phyloP scores from a whole-genome alignment of 2,888 invertebrate species.

The Nudaria mundana region DNA sequence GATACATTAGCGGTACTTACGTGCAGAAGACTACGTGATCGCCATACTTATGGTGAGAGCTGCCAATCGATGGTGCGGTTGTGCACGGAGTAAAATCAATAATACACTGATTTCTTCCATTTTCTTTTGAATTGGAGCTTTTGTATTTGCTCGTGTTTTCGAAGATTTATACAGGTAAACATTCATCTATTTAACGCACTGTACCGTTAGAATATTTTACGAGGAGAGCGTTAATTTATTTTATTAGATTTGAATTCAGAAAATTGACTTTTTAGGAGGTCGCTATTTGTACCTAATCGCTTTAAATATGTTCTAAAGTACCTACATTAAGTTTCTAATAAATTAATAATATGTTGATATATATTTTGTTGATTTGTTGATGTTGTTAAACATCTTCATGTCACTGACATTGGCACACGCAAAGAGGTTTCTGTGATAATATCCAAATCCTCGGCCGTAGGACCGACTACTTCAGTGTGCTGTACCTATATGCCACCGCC shows the following conservation, averaged over 20 bases:
- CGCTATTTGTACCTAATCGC: no score
- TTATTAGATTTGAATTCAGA: background rate
- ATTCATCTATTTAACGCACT: background rate
- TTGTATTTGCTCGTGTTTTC: background rate
- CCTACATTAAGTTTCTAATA: no score
- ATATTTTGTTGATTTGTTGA: no score
- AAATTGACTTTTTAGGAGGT: background rate
- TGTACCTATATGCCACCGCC: no score
- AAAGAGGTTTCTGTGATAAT: no score
- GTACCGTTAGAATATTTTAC: background rate
- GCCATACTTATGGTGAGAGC: constrained; percentile 9
- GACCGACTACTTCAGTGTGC: no score
- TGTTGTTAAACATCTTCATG: no score
- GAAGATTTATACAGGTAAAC: background rate
- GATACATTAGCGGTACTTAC: constrained; percentile 55
- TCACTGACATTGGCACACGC: no score
- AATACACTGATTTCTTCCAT: constrained; percentile 3
- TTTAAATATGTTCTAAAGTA: no score
- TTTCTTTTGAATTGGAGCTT: no score
- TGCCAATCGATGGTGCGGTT: constrained; percentile 6
- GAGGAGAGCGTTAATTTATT: background rate
- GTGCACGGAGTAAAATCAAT: constrained; percentile 5
- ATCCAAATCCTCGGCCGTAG: no score
- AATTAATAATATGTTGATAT: no score
- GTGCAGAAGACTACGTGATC: constrained; percentile 49